These are phyloP conservation scores for Athalia rosae DNA, from an alignment of 2,888 invertebrate genomes.

Conservation along the genomic window DNA sequence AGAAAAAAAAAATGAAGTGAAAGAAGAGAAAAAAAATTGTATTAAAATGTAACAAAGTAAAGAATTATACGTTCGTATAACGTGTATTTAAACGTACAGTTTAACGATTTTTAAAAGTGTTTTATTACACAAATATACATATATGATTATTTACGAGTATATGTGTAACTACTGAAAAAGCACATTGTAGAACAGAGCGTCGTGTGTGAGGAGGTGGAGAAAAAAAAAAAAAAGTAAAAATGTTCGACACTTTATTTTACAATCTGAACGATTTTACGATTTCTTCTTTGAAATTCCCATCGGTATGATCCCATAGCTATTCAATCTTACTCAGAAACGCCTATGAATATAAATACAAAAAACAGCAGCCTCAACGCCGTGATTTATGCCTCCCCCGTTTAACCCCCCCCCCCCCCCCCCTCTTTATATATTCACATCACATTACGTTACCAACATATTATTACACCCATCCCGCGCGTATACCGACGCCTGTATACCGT, in stretches of 20 bases:
- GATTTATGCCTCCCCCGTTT: constrained; percentile 64
- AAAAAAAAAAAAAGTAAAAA: neutral
- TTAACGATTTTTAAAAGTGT: too few relatives aligned
- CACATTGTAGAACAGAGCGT: neutral
- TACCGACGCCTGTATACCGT: too few relatives aligned
- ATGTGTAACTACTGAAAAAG: neutral
- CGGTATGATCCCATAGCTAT: constrained; percentile 59
- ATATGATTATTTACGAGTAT: too few relatives aligned
- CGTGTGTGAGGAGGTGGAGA: neutral
- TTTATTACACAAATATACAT: too few relatives aligned
- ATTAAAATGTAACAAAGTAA: too few relatives aligned
- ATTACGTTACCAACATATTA: too few relatives aligned
- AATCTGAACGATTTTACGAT: constrained; percentile 68
- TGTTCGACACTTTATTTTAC: constrained; percentile 67
- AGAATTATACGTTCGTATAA: too few relatives aligned
- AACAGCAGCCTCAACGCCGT: constrained; percentile 53
- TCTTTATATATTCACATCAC: too few relatives aligned
- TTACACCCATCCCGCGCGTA: too few relatives aligned
- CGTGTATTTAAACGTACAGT: too few relatives aligned
- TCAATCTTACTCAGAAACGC: constrained; percentile 68
- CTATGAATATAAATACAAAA: constrained; percentile 70
- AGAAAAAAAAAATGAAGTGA: neutral
- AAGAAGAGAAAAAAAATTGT: neutral
- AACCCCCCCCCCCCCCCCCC: too few relatives aligned
- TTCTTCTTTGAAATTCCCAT: constrained; percentile 57